Evolutionary conservation across 2,113 vertebrate genomes (phyloP).

Genomic region (Paradisaea rubra): DNA sequence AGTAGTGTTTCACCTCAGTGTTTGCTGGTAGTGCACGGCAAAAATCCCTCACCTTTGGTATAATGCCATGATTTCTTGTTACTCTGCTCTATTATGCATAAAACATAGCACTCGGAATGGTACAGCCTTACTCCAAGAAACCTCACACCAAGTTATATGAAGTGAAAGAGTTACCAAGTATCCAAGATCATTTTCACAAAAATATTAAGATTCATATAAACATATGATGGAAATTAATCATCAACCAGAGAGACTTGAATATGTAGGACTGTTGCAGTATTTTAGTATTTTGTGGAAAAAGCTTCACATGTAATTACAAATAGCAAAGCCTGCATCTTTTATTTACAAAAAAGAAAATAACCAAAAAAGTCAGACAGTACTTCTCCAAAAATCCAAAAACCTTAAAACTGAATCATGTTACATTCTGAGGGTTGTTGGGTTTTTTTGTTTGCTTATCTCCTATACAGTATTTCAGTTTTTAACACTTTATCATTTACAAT

Average conservation of each 20-base stretch:
- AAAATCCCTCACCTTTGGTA: rapidly evolving
- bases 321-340: neutral
- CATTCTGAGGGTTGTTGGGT: neutral
- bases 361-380: neutral
- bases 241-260: neutral
- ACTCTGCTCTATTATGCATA: neutral
- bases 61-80: neutral
- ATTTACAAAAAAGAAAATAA: neutral
- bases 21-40: too few species aligned
- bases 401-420: neutral
- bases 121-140: neutral
- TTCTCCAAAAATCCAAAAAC: neutral
- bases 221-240: neutral
- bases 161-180: neutral
- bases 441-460: neutral
- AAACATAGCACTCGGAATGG: neutral
- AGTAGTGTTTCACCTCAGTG: neutral
- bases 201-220: neutral
- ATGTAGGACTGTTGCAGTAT: neutral
- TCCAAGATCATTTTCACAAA: neutral
- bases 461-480: neutral
- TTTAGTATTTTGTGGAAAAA: neutral
- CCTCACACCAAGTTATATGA: neutral
- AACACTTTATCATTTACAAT: neutral
- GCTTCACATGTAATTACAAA: neutral